phyloP scores from a whole-genome alignment of 2,888 invertebrate species.

The Harpagoxenus sublaevis region DNA sequence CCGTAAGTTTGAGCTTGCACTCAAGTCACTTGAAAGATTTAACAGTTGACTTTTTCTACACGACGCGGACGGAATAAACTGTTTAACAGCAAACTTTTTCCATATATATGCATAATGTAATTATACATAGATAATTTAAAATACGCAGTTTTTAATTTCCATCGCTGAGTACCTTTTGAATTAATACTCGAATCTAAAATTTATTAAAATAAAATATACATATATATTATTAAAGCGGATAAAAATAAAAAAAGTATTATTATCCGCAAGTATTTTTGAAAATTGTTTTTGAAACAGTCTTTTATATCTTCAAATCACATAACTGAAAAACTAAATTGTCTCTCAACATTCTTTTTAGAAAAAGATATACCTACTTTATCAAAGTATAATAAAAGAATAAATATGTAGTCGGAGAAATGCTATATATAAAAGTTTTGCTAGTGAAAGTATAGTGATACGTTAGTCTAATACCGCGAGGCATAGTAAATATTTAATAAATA shows the following conservation, averaged over 20 bases:
- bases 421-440: neutral
- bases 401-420: neutral
- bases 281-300: neutral
- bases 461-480: neutral
- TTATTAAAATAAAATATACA: neutral
- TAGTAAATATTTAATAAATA: neutral
- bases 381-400: neutral
- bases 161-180: too few relatives aligned
- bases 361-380: neutral
- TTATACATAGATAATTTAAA: neutral
- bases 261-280: neutral
- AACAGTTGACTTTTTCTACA: neutral
- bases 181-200: neutral
- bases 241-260: neutral
- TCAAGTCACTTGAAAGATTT: constrained; percentile 17
- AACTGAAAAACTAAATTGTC: neutral
- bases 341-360: neutral
- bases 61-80: constrained; percentile 7
- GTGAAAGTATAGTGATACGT: neutral
- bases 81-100: neutral
- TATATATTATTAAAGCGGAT: neutral
- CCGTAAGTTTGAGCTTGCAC: constrained; percentile 18
- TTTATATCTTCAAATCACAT: neutral
- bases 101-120: neutral
- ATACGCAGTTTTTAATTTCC: neutral